Evolutionary conservation across 2,797 vertebrate species (phyloP).

Genomic region (Pseudomugil tenellus): DNA sequence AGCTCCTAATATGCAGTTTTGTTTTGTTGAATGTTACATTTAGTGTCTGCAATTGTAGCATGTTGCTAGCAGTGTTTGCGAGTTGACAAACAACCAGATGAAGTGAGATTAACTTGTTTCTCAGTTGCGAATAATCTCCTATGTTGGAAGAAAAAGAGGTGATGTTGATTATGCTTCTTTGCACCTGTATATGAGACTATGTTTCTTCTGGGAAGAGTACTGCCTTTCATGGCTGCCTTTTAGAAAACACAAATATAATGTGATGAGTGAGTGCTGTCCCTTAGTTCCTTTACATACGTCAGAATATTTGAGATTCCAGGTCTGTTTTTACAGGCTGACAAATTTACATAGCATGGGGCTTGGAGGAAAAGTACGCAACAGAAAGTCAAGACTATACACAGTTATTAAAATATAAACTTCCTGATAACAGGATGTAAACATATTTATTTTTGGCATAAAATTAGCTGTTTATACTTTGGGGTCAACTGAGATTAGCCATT

Average conservation of each 20-base stretch:
- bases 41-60: slow-evolving; percentile 14
- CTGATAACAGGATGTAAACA: background rate
- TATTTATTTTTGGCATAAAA: background rate
- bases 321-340: slow-evolving; percentile 9
- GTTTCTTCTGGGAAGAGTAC: slow-evolving; percentile 36
- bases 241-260: slow-evolving; percentile 18
- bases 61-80: slow-evolving; percentile 14
- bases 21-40: slow-evolving; percentile 17
- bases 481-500: background rate
- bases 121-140: slow-evolving; percentile 10
- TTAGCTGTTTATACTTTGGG: background rate
- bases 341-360: background rate
- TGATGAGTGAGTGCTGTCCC: slow-evolving; percentile 45
- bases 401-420: background rate
- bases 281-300: too few species aligned
- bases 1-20: slow-evolving; percentile 21
- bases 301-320: slow-evolving; percentile 14
- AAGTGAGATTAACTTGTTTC: slow-evolving; percentile 22
- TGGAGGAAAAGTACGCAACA: slow-evolving; percentile 9
- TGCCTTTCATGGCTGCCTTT: slow-evolving; percentile 43
- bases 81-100: background rate
- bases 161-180: slow-evolving; percentile 14
- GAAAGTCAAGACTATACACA: background rate
- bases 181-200: slow-evolving; percentile 34
- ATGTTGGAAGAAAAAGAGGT: background rate